A percentile compares a stretch with the other conserved stretches of the same genome.
These are phyloP conservation scores for Drosophila truncata DNA, from an alignment of 1,140 invertebrate species.

Conservation along the genomic window DNA sequence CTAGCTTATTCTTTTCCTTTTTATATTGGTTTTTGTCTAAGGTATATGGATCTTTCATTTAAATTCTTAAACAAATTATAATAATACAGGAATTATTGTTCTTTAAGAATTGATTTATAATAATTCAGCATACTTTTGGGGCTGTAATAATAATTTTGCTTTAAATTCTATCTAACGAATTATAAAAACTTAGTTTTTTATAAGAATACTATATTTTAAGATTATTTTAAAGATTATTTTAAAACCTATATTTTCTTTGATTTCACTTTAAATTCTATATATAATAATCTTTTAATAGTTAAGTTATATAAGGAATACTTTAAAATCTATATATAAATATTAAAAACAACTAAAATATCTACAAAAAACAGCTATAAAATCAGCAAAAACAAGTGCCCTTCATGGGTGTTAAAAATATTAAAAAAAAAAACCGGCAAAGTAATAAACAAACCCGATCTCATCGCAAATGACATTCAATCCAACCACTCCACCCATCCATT, in stretches of 20 bases:
- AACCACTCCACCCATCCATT: slow-evolving; percentile 33
- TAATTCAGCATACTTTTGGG: slow-evolving; percentile 34
- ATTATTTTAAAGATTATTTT: too few relatives aligned
- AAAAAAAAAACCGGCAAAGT: background rate
- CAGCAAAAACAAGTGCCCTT: slow-evolving; percentile 5
- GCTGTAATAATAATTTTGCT: background rate
- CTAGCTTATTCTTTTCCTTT: too few relatives aligned
- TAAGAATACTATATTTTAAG: too few relatives aligned
- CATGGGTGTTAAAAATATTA: slow-evolving; percentile 7
- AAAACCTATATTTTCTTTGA: too few relatives aligned
- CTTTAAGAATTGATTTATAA: background rate
- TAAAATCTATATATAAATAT: background rate
- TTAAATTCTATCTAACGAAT: background rate
- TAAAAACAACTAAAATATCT: background rate
- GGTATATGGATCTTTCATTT: too few relatives aligned
- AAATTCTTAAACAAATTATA: too few relatives aligned
- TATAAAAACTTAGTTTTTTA: too few relatives aligned
- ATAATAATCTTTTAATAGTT: background rate
- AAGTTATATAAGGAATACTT: background rate
- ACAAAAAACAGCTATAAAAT: background rate
- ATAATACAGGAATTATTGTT: background rate
- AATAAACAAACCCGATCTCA: slow-evolving; percentile 12
- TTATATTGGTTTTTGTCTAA: too few relatives aligned
- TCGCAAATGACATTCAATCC: slow-evolving; percentile 21
- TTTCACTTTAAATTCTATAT: too few relatives aligned